Conservation (phyloP, 2,797 vertebrate genomes). For the Gymnoscopelus braueri region DNA sequence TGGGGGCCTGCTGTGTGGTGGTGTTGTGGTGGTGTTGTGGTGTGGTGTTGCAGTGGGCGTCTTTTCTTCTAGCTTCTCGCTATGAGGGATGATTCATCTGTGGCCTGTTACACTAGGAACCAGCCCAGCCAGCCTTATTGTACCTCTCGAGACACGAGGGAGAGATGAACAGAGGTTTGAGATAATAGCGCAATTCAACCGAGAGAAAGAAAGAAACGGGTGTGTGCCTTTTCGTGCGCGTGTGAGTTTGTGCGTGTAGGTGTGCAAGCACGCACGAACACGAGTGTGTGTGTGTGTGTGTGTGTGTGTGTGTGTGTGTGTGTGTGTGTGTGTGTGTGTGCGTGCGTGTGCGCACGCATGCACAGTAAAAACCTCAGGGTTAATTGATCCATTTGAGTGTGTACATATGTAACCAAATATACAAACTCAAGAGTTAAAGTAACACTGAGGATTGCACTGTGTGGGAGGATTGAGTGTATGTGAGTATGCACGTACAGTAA, state of each 20-base stretch:
- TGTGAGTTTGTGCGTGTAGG: background rate
- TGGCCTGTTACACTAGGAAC: background rate
- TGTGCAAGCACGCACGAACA: background rate
- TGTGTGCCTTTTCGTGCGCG: background rate
- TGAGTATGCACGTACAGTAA: too few species aligned
- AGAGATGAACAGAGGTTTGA: constrained; percentile 21
- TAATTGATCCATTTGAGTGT: too few species aligned
- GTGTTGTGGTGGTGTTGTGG: too few species aligned
- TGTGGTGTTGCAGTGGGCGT: too few species aligned
- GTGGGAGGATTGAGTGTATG: too few species aligned
- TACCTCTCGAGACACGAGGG: constrained; percentile 24
- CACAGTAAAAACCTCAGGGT: background rate
- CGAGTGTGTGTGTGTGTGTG: background rate
- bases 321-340: constrained; percentile 2
- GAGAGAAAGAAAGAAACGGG: background rate
- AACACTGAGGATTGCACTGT: too few species aligned
- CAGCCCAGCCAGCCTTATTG: constrained; percentile 11
- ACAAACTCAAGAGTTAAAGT: too few species aligned
- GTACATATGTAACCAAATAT: too few species aligned
- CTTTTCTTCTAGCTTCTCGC: too few species aligned
- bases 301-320: background rate
- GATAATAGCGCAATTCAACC: constrained; percentile 32
- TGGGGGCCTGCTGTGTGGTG: too few species aligned
- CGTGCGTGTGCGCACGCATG: background rate
- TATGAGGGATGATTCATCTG: constrained; percentile 12